These are phyloP conservation scores for Sprattus sprattus DNA, from an alignment of 2,113 vertebrate genomes.

Conservation along the genomic window DNA sequence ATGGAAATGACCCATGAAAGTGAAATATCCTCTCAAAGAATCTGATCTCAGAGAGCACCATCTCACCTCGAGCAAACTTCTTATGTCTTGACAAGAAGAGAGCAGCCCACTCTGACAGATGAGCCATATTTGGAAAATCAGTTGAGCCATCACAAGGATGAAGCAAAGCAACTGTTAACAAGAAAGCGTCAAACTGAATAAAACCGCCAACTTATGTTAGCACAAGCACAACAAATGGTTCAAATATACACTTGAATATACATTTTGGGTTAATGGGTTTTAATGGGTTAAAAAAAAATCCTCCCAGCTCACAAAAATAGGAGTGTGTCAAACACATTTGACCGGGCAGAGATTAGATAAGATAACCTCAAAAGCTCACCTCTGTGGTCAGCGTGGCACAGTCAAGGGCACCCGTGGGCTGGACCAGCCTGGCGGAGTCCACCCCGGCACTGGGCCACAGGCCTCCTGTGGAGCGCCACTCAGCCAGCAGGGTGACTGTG, in stretches of 20 bases:
- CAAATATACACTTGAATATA: neutral
- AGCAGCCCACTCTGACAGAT: constrained; percentile 59
- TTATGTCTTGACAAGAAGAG: constrained; percentile 59
- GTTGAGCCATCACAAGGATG: constrained; percentile 61
- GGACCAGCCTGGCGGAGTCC: constrained; percentile 63
- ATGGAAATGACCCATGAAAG: neutral
- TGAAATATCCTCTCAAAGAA: neutral
- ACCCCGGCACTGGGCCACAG: constrained; percentile 56
- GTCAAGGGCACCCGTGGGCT: constrained; percentile 29
- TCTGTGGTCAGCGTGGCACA: constrained; percentile 60
- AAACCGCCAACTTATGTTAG: neutral
- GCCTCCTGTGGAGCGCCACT: constrained; percentile 41
- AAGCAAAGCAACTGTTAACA: constrained; percentile 70
- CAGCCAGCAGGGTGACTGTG: constrained; percentile 58
- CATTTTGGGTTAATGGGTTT: too few relatives aligned
- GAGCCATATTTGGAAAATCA: constrained; percentile 60
- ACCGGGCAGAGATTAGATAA: neutral
- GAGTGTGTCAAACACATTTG: neutral
- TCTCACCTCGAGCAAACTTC: constrained; percentile 75
- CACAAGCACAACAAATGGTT: neutral
- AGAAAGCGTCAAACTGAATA: constrained; percentile 1
- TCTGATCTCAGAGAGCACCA: neutral
- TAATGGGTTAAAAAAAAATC: neutral
- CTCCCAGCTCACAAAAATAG: neutral
- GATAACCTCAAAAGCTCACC: constrained; percentile 54